Evolutionary conservation across 2,797 vertebrate genomes (phyloP), one percentile per base, ranked within the genome.

Genomic region (Poeciliopsis infans): DNA sequence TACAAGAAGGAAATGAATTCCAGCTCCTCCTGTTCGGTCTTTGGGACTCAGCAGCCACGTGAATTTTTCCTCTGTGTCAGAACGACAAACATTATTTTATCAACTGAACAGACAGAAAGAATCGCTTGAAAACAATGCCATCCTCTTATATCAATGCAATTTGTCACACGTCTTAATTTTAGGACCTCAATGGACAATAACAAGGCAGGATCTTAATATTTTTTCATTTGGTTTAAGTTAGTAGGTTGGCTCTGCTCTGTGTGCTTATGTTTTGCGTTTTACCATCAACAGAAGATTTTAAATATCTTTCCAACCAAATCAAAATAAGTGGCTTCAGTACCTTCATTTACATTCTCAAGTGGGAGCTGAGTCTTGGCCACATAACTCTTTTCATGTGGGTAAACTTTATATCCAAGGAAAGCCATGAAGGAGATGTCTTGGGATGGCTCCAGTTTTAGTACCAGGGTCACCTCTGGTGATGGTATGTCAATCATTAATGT

Each of bases 41-140:
- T 93, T 93, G 12, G 96, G 96, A 83, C 91, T 93, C 88, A 99
- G 93, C 79, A 99, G 95, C 98, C 98, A 99, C 3, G 96, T 96
- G 86, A 96, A 96, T 73, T 81, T 88, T 73, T 95, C 95, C 83
- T 95, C 97, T 99, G 89, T 53, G 89, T 76, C 57, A 74, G 75
- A 89, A 79, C 43, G 16, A 85, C 72, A 84, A 16, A 53, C 13
- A 68, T 28, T 36, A 31, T 25, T 25, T n/a, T 5, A n/a, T 3
- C 25, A 28, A 53, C 20, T 51, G 15, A 76, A 66, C 25, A 79
- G 28, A 41, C 2, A 15, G 15, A 46, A 51, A 73, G 15, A 68
- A n/a, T 13, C 16, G 33, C 18, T 39, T 20, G 15, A 69, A 68
- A 39, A 16, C 23, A 66, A 68, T 76, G 2, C 8, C 18, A 2